Base-by-base conservation (phyloP, 92 coral and sea anemone species). In the Palythoa heliodiscus region DNA sequence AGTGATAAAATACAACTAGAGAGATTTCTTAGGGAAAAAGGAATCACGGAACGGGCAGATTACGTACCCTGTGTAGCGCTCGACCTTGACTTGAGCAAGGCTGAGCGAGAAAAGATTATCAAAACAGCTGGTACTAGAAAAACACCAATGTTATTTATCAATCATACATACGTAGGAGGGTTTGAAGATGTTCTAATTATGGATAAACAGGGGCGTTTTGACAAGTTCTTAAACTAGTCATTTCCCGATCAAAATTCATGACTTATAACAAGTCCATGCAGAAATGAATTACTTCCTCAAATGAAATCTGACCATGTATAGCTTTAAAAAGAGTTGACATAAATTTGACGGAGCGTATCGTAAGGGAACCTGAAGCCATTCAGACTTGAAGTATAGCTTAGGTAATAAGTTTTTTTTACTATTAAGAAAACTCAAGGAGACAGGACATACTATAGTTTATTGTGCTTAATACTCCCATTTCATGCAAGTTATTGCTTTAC, bases 81-180 rank as follows among this genome's bases (percentile, higher is more conserved):
- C 0, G 99, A 97, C 68, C 92, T 97, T 0, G 98, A 92, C 16
- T 86, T 97, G 92, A 84, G 70, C 53, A 92, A 88, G 68, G 77
- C 82, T n/a, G 92, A 95, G 61, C 86, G 99, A 52, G 95, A 97
- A 9, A 92, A 88, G 81, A 89, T 97, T 24, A 91, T 97, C 50
- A 86, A 92, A 66, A 88, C 76, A 79, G 99, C 99, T 15, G 97
- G 97, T 57, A 93, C 98, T 43, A 88, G 99, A 11, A 75, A 87
- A 10, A 89, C 98, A 0, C 99, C 99, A 1, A 86, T 97, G 99
- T 78, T 97, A 75, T 97, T 97, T 20, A 84, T 95, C 73, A 91
- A 97, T 81, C 91, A 93, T 38, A 89, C 84, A 47, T 97, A 89
- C 47, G 87, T 97, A 22, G 99, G 98, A 2, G 89, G 93, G 2